Evolutionary conservation across 2,888 invertebrate genomes (phyloP), one percentile per base, ranked within the genome.

Genomic region (Oscheius sp.): DNA sequence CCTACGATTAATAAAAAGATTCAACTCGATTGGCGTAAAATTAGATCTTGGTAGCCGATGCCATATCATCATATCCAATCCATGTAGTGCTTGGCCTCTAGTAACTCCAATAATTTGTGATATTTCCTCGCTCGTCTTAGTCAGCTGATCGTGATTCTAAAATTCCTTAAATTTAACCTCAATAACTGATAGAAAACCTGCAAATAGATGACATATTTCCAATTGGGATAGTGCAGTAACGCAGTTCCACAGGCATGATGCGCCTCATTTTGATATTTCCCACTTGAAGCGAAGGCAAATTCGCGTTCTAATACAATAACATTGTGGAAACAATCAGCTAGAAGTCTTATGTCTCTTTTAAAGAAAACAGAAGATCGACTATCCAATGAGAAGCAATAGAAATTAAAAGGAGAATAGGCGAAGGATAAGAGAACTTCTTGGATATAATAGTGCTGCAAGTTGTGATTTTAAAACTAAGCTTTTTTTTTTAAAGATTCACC

Each of bases 351-450:
- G n/a, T 31, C 33, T 23, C 39, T 17, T 12, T 31, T 25, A 33
- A 65, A 65, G 12, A 33, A 23, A 1, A 12, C 34, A 27, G 17
- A 29, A 48, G 27, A 37, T n/a, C 52, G 37, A 15, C 10, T 20
- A 48, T 65, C 65, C 8, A 65, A 8, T 34, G 65, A 31, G 17
- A 33, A 65, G 48, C 65, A 65, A 37, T 65, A 65, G 12, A 25
- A 1, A 17, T 65, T 65, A 17, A 6, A 27, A 23, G 65, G 50
- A 27, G 31, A 52, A 34, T 52, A 65, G 31, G 61, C 27, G 25
- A 39, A 20, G 15, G 42, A 17, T 5, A 61, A 15, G 6, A 37
- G 42, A 15, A 61, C n/a, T 37, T 61, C 45, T 23, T 45, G 42
- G 4, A 45, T 23, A 27, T 61, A 42, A 31, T 61, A 61, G 34